These are phyloP conservation scores for Clusia tigrina DNA, from an alignment of 2,888 invertebrate species.

Conservation along the genomic window DNA sequence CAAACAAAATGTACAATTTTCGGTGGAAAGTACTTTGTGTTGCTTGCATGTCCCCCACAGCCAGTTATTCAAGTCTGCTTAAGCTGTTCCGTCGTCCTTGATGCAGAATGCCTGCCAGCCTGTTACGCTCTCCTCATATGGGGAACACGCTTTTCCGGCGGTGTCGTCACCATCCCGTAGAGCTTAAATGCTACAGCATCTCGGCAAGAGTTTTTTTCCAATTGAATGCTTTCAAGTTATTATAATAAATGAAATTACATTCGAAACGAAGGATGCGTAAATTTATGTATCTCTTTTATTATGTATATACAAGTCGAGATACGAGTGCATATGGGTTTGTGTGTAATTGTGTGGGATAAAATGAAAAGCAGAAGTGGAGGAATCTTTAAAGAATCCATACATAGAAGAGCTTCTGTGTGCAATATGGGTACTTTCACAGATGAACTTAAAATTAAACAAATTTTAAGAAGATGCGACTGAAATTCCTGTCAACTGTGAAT, in stretches of 20 bases:
- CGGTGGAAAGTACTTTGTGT: background rate
- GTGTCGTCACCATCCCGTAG: background rate
- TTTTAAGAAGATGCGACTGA: too few relatives aligned
- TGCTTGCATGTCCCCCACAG: background rate
- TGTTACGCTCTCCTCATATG: background rate
- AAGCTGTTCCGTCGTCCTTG: background rate
- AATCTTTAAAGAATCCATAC: too few relatives aligned
- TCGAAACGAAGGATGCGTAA: background rate
- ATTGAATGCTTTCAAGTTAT: background rate
- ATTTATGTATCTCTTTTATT: background rate
- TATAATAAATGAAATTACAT: background rate
- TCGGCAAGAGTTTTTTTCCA: background rate
- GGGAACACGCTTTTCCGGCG: too few relatives aligned
- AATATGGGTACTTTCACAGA: too few relatives aligned
- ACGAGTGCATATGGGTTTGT: background rate
- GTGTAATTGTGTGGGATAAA: too few relatives aligned
- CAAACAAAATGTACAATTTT: too few relatives aligned
- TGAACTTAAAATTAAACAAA: too few relatives aligned
- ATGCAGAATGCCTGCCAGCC: background rate
- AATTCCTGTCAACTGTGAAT: too few relatives aligned
- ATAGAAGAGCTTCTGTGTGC: too few relatives aligned
- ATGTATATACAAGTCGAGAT: background rate
- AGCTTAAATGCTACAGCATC: background rate
- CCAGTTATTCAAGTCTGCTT: background rate
- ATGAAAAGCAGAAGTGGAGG: too few relatives aligned